Evolutionary conservation across 2,797 vertebrate genomes (phyloP).

Genomic region (Streptopelia turtur): DNA sequence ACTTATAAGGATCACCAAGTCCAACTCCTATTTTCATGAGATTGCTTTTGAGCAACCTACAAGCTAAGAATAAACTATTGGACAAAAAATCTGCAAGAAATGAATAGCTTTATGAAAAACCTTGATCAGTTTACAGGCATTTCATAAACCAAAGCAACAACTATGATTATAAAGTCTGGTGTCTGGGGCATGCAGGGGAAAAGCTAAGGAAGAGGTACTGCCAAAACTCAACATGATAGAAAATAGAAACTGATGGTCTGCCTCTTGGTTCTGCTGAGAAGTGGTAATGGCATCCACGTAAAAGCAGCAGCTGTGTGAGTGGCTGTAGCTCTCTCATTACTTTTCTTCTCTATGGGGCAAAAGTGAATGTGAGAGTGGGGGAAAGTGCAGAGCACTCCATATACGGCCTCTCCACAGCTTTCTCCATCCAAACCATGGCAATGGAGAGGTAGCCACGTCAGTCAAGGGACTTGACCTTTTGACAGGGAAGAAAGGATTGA

Average conservation of each 20-base stretch:
- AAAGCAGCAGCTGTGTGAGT: background rate
- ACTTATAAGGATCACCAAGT: background rate
- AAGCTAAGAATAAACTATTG: background rate
- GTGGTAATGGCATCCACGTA: background rate
- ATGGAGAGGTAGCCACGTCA: background rate
- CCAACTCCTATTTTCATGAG: background rate
- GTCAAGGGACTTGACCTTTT: background rate
- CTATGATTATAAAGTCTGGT: background rate
- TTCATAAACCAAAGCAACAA: background rate
- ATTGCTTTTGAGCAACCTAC: background rate
- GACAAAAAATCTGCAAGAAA: background rate
- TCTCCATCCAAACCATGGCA: background rate
- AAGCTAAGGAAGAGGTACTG: background rate
- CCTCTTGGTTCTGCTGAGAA: background rate
- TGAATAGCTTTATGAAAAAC: background rate
- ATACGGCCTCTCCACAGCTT: background rate
- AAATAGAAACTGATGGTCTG: background rate
- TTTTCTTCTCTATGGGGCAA: background rate
- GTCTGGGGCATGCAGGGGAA: background rate
- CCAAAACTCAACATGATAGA: background rate
- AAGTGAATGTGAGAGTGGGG: background rate
- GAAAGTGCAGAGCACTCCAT: background rate
- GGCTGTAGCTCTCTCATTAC: background rate
- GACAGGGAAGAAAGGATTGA: background rate
- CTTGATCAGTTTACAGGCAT: background rate